These are phyloP conservation scores for Cyclina sinensis DNA, from an alignment of 1,140 invertebrate species.

Conservation along the genomic window DNA sequence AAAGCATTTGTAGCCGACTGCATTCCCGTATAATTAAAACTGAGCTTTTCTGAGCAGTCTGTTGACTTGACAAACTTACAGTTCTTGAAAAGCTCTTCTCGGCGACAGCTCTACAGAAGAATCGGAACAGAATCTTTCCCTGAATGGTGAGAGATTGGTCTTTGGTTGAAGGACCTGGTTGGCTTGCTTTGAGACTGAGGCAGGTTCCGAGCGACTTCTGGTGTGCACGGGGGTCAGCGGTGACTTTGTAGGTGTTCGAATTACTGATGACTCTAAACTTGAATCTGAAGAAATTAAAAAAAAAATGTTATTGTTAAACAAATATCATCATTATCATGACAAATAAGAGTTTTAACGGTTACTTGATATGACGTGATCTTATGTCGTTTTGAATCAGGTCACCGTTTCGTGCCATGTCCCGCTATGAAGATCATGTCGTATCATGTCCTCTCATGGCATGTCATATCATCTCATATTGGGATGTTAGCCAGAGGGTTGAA, in stretches of 20 bases:
- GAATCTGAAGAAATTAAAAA: neutral
- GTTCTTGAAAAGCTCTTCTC: constrained; percentile 58
- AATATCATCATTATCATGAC: neutral
- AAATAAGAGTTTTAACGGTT: neutral
- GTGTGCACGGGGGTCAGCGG: constrained; percentile 39
- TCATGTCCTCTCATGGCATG: too few species aligned
- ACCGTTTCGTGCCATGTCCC: too few species aligned
- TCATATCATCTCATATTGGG: too few species aligned
- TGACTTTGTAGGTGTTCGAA: neutral
- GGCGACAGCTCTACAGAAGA: constrained; percentile 61
- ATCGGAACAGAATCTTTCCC: constrained; percentile 62
- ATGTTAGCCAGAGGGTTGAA: too few species aligned
- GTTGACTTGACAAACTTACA: constrained; percentile 15
- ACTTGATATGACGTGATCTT: too few species aligned
- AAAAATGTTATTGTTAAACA: neutral
- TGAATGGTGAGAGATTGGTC: constrained; percentile 41
- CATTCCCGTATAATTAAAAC: too few species aligned
- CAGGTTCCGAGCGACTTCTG: constrained; percentile 56
- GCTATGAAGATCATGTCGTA: too few species aligned
- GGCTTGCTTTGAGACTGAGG: constrained; percentile 54
- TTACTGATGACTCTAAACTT: neutral
- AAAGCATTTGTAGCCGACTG: too few species aligned
- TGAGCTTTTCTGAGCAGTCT: neutral
- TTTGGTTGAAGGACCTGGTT: constrained; percentile 17
- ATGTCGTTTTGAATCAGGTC: too few species aligned